Percentiles rank a stretch among this genome's conserved stretches.
Evolutionary conservation across 2,888 invertebrate genomes (phyloP).

Genomic region (Macaria notata): DNA sequence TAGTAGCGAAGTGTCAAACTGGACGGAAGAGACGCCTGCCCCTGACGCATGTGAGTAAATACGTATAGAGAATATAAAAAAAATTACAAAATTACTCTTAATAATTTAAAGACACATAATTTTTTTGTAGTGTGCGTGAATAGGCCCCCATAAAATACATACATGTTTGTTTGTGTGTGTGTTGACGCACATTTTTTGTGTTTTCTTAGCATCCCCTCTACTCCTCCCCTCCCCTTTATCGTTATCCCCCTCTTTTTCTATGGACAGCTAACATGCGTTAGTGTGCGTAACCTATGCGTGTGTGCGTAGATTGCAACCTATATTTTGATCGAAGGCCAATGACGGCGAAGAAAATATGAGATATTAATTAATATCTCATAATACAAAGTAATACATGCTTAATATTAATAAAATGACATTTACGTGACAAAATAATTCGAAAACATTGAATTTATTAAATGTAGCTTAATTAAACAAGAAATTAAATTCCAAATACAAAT

Average conservation of each 20-base stretch:
- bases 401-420: too few species aligned
- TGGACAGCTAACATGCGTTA: slow-evolving; percentile 45
- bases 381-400: not conserved
- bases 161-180: slow-evolving; percentile 56
- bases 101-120: slow-evolving; percentile 45
- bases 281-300: slow-evolving; percentile 59
- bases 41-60: slow-evolving; percentile 79
- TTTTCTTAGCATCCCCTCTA: slow-evolving; percentile 70
- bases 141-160: slow-evolving; percentile 42
- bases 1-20: slow-evolving; percentile 81
- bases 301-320: slow-evolving; percentile 78
- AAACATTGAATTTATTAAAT: too few species aligned
- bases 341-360: slow-evolving; percentile 38
- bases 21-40: slow-evolving; percentile 79
- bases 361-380: slow-evolving; percentile 3
- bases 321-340: slow-evolving; percentile 79
- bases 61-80: slow-evolving; percentile 5
- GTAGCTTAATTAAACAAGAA: too few species aligned
- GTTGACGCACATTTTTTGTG: slow-evolving; percentile 78
- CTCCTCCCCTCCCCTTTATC: slow-evolving; percentile 63
- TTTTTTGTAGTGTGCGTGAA: slow-evolving; percentile 59
- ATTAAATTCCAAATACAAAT: too few species aligned
- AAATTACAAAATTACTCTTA: slow-evolving; percentile 23
- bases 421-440: too few species aligned
- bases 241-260: slow-evolving; percentile 80